phyloP scores from a whole-genome alignment of 2,888 invertebrate genomes.

The Notodromas monacha region DNA sequence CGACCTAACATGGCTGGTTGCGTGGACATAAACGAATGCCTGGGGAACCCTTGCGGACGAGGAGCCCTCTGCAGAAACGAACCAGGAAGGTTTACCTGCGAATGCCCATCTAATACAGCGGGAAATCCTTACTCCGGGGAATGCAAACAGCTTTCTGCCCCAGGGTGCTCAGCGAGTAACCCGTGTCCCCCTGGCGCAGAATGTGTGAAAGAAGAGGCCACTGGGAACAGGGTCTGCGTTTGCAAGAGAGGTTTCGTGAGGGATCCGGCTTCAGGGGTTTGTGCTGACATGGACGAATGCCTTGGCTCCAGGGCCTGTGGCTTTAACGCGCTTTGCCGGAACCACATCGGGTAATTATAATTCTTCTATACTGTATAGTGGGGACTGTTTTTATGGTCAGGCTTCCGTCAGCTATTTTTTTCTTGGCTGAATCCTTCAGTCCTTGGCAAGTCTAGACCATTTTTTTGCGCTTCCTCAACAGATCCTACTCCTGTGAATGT shows the following conservation, averaged over 20 bases:
- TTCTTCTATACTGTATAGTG: too few relatives aligned
- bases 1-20: conserved; percentile 27
- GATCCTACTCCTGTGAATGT: conserved; percentile 68
- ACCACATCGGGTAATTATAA: conserved; percentile 70
- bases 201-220: conserved; percentile 38
- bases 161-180: conserved; percentile 33
- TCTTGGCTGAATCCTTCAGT: too few relatives aligned
- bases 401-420: too few relatives aligned
- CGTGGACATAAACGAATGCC: conserved; percentile 61
- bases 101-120: conserved; percentile 34
- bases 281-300: conserved; percentile 52
- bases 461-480: too few relatives aligned
- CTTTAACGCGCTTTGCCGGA: conserved; percentile 58
- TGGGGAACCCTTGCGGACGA: conserved; percentile 35
- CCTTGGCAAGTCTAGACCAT: too few relatives aligned
- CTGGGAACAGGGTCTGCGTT: conserved; percentile 47
- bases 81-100: conserved; percentile 50
- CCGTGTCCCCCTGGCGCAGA: conserved; percentile 57
- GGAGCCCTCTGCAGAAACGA: conserved; percentile 66
- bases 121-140: conserved; percentile 12
- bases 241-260: conserved; percentile 59
- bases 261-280: conserved; percentile 27
- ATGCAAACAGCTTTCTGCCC: conserved; percentile 16
- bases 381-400: too few relatives aligned
- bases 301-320: conserved; percentile 36